Conservation (phyloP, 2,888 invertebrate species). For the Drosophila melanocephala region DNA sequence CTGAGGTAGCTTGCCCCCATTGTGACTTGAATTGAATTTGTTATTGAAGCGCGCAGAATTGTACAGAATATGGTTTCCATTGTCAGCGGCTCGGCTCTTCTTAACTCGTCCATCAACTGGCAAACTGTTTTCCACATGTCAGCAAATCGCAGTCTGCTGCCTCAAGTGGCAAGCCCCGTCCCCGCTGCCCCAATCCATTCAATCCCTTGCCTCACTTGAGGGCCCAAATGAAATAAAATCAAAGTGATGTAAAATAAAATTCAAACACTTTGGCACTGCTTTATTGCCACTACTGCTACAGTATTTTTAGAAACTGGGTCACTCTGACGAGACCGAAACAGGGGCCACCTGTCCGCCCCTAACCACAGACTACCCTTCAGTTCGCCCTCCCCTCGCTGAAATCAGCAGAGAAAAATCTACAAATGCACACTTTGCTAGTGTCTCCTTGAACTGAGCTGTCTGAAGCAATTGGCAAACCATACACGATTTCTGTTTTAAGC, state of each 20-base stretch:
- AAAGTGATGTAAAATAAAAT: constrained; percentile 76
- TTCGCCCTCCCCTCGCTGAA: constrained; percentile 7
- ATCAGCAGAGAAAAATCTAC: constrained; percentile 60
- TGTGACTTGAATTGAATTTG: constrained; percentile 49
- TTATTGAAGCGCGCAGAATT: constrained; percentile 29
- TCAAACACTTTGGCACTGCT: constrained; percentile 69
- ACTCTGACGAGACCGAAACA: constrained; percentile 35
- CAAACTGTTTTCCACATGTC: constrained; percentile 21
- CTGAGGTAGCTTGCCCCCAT: constrained; percentile 6
- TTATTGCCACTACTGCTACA: constrained; percentile 47
- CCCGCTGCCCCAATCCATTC: background rate
- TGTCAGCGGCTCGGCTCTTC: constrained; percentile 28
- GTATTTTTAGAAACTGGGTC: constrained; percentile 78
- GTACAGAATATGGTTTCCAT: constrained; percentile 19
- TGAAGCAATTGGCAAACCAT: constrained; percentile 54
- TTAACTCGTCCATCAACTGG: constrained; percentile 27
- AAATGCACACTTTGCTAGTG: constrained; percentile 68
- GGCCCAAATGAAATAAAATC: constrained; percentile 70
- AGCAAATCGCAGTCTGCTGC: constrained; percentile 20
- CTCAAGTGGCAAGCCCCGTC: constrained; percentile 24
- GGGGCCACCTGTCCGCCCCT: constrained; percentile 55
- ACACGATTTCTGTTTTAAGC: constrained; percentile 61
- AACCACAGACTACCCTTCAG: background rate
- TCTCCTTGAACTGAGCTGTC: constrained; percentile 54
- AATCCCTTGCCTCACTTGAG: constrained; percentile 29